phyloP scores from a whole-genome alignment of 2,888 invertebrate species.

The Oscheius myriophilus region DNA sequence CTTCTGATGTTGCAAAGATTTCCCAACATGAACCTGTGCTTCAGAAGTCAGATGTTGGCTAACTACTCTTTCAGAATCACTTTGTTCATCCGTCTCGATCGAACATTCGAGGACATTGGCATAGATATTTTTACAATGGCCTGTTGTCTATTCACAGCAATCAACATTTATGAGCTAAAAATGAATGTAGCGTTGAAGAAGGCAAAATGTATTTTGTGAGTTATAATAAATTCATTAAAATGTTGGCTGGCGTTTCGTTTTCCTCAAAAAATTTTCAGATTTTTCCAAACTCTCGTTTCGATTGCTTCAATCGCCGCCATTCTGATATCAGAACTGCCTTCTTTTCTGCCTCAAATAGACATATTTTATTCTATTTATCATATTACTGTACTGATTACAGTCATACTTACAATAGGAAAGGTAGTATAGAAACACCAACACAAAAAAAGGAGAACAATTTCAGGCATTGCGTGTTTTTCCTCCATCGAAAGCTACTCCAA shows the following conservation, averaged over 20 bases:
- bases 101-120: not conserved
- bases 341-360: not conserved
- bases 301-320: not conserved
- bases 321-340: not conserved
- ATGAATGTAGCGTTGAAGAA: not conserved
- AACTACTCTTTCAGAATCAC: not conserved
- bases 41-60: not conserved
- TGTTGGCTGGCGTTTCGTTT: too few species aligned
- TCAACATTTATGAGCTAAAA: constrained; percentile 12
- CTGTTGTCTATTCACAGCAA: not conserved
- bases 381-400: not conserved
- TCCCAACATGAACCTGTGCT: constrained; percentile 17
- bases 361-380: not conserved
- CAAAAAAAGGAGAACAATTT: not conserved
- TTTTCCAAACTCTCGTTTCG: constrained; percentile 5
- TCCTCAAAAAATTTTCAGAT: not conserved
- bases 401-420: not conserved
- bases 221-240: not conserved
- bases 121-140: constrained; percentile 9
- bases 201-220: constrained; percentile 5
- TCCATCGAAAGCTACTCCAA: not conserved
- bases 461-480: not conserved
- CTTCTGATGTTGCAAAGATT: constrained; percentile 15
- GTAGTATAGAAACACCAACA: not conserved
- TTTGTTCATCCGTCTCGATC: constrained; percentile 1